Percentiles rank a stretch among this genome's conserved stretches.
Conservation (phyloP, 2,797 vertebrate species). For the Microcaecilia unicolor region DNA sequence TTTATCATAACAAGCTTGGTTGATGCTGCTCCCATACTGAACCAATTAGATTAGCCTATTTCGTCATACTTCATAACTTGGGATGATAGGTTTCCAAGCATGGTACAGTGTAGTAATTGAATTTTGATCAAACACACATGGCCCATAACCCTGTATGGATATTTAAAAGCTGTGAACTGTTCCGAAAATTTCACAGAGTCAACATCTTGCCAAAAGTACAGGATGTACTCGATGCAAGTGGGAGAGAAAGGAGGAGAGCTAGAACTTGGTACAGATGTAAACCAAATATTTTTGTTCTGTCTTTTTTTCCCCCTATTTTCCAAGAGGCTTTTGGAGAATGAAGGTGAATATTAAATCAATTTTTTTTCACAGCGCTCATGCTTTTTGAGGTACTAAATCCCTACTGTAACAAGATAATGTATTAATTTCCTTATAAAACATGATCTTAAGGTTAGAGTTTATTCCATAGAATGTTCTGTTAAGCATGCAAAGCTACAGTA, state of each 20-base stretch:
- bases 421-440: no score
- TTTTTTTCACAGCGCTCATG: no score
- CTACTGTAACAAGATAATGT: no score
- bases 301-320: conserved; percentile 50
- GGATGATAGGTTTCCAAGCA: conserved; percentile 75
- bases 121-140: conserved; percentile 94
- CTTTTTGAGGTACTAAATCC: no score
- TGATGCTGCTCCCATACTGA: conserved; percentile 80
- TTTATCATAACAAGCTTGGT: conserved; percentile 79
- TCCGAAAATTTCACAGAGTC: conserved; percentile 34
- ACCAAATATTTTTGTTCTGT: conserved; percentile 64
- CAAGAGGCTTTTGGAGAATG: conserved; percentile 41
- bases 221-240: conserved; percentile 65
- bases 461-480: no score
- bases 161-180: conserved; percentile 23
- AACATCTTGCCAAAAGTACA: conserved; percentile 76
- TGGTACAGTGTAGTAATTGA: conserved; percentile 81
- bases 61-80: conserved; percentile 82
- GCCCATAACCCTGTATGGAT: conserved; percentile 69
- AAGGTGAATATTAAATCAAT: conserved; percentile 40
- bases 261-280: conserved; percentile 66
- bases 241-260: conserved; percentile 41
- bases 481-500: no score
- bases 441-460: no score
- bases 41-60: conserved; percentile 78